These are phyloP conservation scores for Spea multiplicata DNA, from an alignment of 2,113 vertebrate species.

Conservation along the genomic window DNA sequence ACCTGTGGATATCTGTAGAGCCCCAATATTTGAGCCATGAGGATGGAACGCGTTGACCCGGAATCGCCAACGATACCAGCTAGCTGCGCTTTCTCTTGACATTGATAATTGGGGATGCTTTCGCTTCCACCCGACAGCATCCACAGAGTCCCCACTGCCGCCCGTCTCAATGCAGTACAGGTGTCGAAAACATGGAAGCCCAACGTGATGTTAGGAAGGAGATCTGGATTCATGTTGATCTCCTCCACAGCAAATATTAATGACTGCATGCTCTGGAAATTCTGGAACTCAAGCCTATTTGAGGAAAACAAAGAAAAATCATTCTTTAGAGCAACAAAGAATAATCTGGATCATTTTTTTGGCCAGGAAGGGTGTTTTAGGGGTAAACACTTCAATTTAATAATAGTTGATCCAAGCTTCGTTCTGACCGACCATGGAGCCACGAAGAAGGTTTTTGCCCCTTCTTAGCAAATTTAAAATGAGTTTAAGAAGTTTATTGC, in stretches of 20 bases:
- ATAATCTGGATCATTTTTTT: too few relatives aligned
- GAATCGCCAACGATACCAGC: conserved; percentile 32
- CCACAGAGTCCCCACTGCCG: conserved; percentile 7
- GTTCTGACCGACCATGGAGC: too few relatives aligned
- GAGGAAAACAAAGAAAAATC: neutral
- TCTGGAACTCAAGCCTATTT: conserved; percentile 8
- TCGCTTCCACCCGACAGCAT: conserved; percentile 21
- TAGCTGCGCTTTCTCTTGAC: neutral
- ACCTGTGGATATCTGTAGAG: conserved; percentile 39
- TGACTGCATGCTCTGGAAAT: conserved; percentile 25
- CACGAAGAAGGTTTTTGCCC: too few relatives aligned
- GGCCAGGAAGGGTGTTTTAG: too few relatives aligned
- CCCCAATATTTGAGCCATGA: conserved; percentile 29
- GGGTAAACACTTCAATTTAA: too few relatives aligned
- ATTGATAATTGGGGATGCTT: conserved; percentile 28
- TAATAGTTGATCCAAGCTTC: too few relatives aligned
- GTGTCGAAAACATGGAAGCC: conserved; percentile 36
- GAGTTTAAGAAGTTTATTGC: too few relatives aligned
- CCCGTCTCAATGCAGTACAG: conserved; percentile 6
- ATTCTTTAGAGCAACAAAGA: too few relatives aligned
- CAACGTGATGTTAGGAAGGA: conserved; percentile 31
- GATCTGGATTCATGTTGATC: conserved; percentile 17
- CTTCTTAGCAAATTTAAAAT: too few relatives aligned
- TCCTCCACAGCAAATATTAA: conserved; percentile 32
- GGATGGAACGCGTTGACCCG: conserved; percentile 36